Percentiles rank a stretch among this genome's conserved stretches.
Conservation (phyloP, 2,888 invertebrate species). For the Subacronicta megacephala region DNA sequence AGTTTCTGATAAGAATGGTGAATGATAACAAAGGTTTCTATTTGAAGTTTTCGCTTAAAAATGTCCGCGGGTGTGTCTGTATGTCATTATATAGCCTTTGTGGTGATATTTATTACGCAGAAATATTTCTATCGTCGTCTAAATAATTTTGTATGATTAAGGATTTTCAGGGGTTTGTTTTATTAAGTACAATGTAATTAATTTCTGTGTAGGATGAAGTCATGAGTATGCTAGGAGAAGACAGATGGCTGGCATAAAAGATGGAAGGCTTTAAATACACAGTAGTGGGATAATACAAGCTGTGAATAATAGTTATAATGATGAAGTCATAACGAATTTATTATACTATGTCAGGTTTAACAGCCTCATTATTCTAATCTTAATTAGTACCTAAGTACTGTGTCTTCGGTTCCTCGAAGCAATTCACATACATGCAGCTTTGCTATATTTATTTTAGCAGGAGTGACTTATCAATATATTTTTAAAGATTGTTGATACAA, state of each 20-base stretch:
- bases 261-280: too few relatives aligned
- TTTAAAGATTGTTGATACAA: too few relatives aligned
- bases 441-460: constrained; percentile 25
- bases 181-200: not conserved
- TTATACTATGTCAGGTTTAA: too few relatives aligned
- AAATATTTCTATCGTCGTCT: constrained; percentile 31
- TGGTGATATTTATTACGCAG: constrained; percentile 48
- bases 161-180: constrained; percentile 34
- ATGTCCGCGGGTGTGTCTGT: constrained; percentile 59
- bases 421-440: constrained; percentile 2
- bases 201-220: too few relatives aligned
- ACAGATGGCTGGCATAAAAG: too few relatives aligned
- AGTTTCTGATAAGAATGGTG: constrained; percentile 57
- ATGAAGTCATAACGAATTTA: too few relatives aligned
- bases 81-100: constrained; percentile 52
- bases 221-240: too few relatives aligned
- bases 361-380: too few relatives aligned
- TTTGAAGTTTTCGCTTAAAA: constrained; percentile 63
- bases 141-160: constrained; percentile 9
- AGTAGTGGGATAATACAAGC: too few relatives aligned
- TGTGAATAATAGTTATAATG: too few relatives aligned
- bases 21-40: constrained; percentile 59
- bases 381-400: too few relatives aligned
- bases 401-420: too few relatives aligned
- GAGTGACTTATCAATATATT: not conserved